Conservation (phyloP, 2,113 vertebrate genomes). For the Ceuthmochares aereus region DNA sequence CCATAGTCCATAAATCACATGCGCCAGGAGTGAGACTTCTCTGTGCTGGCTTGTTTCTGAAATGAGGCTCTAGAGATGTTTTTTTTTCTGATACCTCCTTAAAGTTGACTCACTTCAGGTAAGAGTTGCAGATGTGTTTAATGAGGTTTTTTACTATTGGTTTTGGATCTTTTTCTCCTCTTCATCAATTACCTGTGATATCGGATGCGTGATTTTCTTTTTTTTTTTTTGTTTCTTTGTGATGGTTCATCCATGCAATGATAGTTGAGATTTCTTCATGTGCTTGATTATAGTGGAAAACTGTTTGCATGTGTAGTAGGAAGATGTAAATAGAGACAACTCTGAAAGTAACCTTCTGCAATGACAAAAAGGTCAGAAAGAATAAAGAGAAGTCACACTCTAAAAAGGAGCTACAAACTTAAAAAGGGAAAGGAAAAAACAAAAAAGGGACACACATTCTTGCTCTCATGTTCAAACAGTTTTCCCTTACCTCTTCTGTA, state of each 20-base stretch:
- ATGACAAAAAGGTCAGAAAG: background rate
- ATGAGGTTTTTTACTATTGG: background rate
- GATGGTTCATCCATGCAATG: background rate
- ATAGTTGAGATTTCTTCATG: background rate
- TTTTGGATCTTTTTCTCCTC: background rate
- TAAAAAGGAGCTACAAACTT: background rate
- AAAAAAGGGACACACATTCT: background rate
- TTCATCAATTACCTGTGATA: background rate
- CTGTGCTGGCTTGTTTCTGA: conserved; percentile 6
- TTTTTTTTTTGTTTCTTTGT: background rate
- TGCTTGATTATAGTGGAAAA: background rate
- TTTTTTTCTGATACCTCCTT: background rate
- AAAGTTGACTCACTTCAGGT: background rate
- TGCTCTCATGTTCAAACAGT: background rate
- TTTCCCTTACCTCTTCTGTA: background rate
- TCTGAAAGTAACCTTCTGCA: background rate
- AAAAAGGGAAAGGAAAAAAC: background rate
- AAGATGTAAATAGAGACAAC: background rate
- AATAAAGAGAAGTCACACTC: background rate
- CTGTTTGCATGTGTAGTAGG: background rate
- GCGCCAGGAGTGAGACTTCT: background rate
- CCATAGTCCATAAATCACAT: conserved; percentile 35
- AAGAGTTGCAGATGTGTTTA: background rate
- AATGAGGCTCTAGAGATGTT: background rate
- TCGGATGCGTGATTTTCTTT: background rate